phyloP scores from a whole-genome alignment of 1,140 invertebrate species.

The Lamellibrachia luymesi region DNA sequence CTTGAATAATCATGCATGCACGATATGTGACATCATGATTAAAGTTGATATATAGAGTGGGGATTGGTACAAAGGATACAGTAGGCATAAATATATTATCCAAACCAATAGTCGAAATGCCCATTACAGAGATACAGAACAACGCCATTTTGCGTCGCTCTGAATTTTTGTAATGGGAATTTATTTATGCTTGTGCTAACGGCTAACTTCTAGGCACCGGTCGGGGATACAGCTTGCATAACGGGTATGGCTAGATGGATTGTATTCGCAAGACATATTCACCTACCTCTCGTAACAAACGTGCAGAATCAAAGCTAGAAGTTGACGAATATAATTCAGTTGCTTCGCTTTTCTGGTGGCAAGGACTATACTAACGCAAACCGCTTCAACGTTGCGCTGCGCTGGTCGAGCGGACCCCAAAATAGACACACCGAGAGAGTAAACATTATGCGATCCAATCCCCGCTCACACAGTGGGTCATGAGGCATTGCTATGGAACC shows the following conservation, averaged over 20 bases:
- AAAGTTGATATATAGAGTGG: no score
- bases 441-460: neutral
- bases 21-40: no score
- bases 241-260: neutral
- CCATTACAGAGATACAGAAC: no score
- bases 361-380: neutral
- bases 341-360: neutral
- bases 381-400: neutral
- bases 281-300: neutral
- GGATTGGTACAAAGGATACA: no score
- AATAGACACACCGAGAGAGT: neutral
- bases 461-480: neutral
- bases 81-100: no score
- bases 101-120: no score
- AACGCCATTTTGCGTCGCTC: no score
- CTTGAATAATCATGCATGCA: no score
- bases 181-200: no score
- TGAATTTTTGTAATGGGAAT: no score
- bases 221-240: neutral
- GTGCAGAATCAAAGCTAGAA: neutral
- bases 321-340: neutral
- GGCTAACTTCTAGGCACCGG: no score
- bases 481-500: neutral
- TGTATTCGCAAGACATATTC: neutral
- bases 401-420: neutral